Base-by-base conservation (phyloP, 1,140 invertebrate genomes). In the Oryzaephilus surinamensis region DNA sequence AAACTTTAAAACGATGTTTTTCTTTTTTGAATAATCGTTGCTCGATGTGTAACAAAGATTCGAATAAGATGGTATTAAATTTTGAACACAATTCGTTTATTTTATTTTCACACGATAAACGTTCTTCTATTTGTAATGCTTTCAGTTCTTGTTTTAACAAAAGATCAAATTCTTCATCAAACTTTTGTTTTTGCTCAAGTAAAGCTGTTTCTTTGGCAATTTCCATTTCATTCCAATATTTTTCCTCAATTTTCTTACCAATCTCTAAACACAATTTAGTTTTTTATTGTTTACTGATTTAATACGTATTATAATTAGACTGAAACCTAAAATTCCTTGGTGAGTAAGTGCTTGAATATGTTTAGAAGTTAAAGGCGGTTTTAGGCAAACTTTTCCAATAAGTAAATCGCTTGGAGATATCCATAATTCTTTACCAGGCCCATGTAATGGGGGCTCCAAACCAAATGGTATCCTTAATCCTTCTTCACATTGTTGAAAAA, bases 301-400 rank as follows among this genome's bases (percentile, higher is more conserved):
- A n/a, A n/a, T n/a, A n/a, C n/a, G n/a, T n/a, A n/a, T n/a, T n/a
- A 19, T 18, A 28, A 43, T 14, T 36, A 20, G 13, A 8, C 14
- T 5, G 29, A 15, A 46, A 64, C 63, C 52, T 50, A 68, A 38
- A 38, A 69, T 66, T 43, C 59, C 59, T 50, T 61, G 39, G 41
- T 69, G 66, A 1, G 63, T 61, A 5, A 57, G 35, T n/a, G 61
- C 57, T 48, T 59, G 63, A 4, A 63, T 46, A 24, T 52, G 46
- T 39, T 60, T 55, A 5, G 44, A 28, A 4, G 58, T 62, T 13
- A 57, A 30, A 2, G 54, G 50, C 12, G 58, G 58, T 26, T 47
- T 60, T 15, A 60, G 38, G 11, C 39, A 45, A 1, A 58, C 44
- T 38, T 64, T 60, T 16, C 45, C 53, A 10, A 63, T 54, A 3